Evolutionary conservation across 2,888 invertebrate genomes (phyloP).

Genomic region (Mesopsocus fuscifrons): DNA sequence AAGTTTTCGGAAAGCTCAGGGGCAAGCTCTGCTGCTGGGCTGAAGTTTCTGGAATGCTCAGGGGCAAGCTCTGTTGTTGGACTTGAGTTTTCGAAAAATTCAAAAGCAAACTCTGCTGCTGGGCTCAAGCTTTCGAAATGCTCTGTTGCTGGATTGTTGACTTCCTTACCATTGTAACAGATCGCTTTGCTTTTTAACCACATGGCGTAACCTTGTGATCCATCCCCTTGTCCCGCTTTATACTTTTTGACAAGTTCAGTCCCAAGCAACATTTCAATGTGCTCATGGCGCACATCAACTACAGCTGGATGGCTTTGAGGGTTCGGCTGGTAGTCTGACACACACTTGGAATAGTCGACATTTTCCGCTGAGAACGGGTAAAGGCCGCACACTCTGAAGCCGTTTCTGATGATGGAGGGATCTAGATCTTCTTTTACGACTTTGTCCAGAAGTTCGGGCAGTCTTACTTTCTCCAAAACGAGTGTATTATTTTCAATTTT

Average conservation of each 20-base stretch:
- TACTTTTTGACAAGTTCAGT: background rate
- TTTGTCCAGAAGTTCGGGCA: conserved; percentile 15
- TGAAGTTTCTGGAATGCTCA: no score
- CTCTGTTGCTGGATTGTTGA: no score
- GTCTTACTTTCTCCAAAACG: conserved; percentile 17
- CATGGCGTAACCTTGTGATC: background rate
- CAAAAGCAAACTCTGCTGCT: no score
- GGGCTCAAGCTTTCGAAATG: no score
- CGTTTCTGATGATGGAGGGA: conserved; percentile 17
- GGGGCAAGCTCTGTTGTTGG: no score
- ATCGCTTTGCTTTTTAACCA: background rate
- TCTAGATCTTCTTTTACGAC: conserved; percentile 16
- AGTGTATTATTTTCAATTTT: conserved; percentile 15
- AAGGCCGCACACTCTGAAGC: conserved; percentile 19
- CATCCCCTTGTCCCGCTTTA: background rate
- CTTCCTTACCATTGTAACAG: background rate
- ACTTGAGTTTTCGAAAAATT: no score
- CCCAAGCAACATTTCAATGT: background rate
- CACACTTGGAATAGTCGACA: conserved; percentile 16
- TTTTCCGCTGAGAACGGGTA: conserved; percentile 12
- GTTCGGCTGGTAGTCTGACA: background rate
- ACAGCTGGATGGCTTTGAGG: background rate
- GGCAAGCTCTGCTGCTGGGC: no score
- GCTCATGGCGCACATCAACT: background rate
- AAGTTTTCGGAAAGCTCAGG: no score